Conservation (phyloP, 2,797 vertebrate species). For the Clarias platycephalus region DNA sequence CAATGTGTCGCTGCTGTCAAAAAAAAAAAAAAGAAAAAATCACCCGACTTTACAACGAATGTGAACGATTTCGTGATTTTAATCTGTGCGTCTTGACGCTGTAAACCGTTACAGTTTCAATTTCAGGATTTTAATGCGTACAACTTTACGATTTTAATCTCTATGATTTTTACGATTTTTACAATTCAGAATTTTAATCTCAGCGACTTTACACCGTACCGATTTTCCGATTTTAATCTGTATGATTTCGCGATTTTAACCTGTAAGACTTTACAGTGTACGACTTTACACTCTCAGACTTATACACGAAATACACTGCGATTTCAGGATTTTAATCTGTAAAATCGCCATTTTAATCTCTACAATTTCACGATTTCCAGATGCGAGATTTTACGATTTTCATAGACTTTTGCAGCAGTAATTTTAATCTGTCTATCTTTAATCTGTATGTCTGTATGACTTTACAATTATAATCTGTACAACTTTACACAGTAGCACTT, state of each 20-base stretch:
- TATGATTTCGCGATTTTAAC: too few relatives aligned
- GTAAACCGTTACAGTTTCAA: background rate
- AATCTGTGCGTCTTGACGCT: background rate
- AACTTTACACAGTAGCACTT: too few relatives aligned
- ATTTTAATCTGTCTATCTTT: background rate
- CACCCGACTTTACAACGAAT: background rate
- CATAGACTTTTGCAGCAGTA: too few relatives aligned
- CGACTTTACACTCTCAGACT: too few relatives aligned
- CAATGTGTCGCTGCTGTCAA: background rate
- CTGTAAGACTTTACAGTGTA: too few relatives aligned
- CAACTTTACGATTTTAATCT: too few relatives aligned
- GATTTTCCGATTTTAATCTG: too few relatives aligned
- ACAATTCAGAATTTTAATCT: background rate
- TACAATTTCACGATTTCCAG: too few relatives aligned
- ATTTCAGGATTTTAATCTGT: background rate
- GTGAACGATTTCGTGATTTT: background rate
- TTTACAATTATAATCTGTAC: background rate
- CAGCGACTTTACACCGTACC: background rate
- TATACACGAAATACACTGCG: too few relatives aligned
- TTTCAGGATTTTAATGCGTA: background rate
- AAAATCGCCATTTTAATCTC: background rate
- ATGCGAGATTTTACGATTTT: background rate
- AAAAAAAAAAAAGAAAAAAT: background rate
- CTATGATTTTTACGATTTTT: too few relatives aligned
- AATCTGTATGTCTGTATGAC: background rate